A percentile compares a stretch with the other conserved stretches of the same genome.
These are phyloP conservation scores for Venturia canescens DNA, from an alignment of 1,140 invertebrate genomes.

Conservation along the genomic window DNA sequence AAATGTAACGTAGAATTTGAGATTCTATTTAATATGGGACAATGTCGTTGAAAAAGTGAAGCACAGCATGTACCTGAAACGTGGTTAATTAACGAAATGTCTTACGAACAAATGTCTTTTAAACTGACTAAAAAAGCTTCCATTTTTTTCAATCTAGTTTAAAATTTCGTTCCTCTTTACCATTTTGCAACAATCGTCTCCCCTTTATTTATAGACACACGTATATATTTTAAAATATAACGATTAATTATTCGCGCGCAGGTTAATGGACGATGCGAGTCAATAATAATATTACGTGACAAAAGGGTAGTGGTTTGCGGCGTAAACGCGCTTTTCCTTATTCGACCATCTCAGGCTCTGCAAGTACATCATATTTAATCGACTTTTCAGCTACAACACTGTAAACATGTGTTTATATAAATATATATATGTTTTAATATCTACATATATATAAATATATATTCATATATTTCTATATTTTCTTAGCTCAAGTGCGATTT, in stretches of 20 bases:
- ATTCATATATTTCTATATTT: conserved; percentile 58
- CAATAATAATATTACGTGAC: conserved; percentile 23
- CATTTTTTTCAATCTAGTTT: too few relatives aligned
- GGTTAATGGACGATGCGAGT: conserved; percentile 46
- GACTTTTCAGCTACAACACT: background rate
- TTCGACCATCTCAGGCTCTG: background rate
- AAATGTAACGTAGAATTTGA: conserved; percentile 13
- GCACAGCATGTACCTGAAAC: too few relatives aligned
- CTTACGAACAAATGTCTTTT: too few relatives aligned
- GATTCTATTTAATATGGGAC: too few relatives aligned
- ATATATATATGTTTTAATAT: background rate
- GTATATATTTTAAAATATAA: background rate
- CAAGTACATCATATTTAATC: background rate
- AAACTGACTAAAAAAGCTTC: too few relatives aligned
- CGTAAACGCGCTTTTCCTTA: background rate
- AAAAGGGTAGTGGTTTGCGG: background rate
- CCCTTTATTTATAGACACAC: too few relatives aligned
- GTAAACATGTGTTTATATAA: background rate
- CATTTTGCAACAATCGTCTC: too few relatives aligned
- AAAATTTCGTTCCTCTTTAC: too few relatives aligned
- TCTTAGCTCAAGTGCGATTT: conserved; percentile 63
- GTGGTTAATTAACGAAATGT: too few relatives aligned
- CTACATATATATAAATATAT: background rate
- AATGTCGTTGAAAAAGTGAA: too few relatives aligned
- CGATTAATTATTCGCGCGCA: conserved; percentile 47